Base-by-base conservation (phyloP, 1,140 invertebrate species). In the Orius insidiosus region DNA sequence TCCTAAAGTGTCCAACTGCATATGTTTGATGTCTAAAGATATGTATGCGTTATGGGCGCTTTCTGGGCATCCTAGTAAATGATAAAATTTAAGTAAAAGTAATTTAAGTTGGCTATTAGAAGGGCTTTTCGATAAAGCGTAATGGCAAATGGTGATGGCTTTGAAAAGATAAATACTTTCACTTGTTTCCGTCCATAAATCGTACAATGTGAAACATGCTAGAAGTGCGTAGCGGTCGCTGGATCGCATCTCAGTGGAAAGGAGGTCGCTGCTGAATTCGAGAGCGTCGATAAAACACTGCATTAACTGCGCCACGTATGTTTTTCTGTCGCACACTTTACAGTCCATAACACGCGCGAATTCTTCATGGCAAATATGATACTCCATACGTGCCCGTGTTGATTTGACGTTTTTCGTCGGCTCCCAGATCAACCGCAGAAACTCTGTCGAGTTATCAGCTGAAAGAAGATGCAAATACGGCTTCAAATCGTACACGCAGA, bases 1-100 rank as follows among this genome's bases (percentile, higher is more conserved):
- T 41, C 88, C 81, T 55, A 96, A 65, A 1, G 89, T 88, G 65
- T 95, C 88, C 59, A 93, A 68, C 60, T 96, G 92, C 50, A 96
- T 78, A 63, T 95, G 87, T 67, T 97, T 97, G 41, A 90, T 73
- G 57, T 96, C 90, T 58, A 96, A 64, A 40, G 66, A 65, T 48
- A 68, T 64, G 57, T 79, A 85, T 50, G 76, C 63, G 35, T 65
- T 63, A 51, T 78, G 74, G 36, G 80, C 82, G 3, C 72, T 74
- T n/a, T 68, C 57, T 51, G 72, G 71, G 54, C 74, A 78, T 53
- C 82, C 82, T 3, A 55, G 34, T 10, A 47, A 31, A 46, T 53
- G 48, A 24, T 54, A 54, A 13, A 56, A 44, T 43, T 51, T 54
- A 8, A 56, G 19, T 15, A 56, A 40, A 16, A 52, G 31, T 24